Evolutionary conservation across 2,888 invertebrate genomes (phyloP).

Genomic region (Amphipoea lucens): DNA sequence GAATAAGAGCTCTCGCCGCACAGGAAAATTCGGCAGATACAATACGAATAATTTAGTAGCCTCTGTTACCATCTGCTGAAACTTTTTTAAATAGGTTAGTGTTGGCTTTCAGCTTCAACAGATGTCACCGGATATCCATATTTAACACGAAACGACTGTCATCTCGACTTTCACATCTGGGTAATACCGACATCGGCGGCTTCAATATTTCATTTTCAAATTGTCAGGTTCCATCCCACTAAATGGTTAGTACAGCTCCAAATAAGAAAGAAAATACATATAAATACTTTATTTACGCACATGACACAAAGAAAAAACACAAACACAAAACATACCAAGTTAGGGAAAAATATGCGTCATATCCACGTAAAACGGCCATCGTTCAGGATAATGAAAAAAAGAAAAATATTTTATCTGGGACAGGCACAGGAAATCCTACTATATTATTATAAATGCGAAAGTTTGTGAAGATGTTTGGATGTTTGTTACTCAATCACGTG

Average conservation of each 20-base stretch:
- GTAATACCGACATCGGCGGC: not conserved
- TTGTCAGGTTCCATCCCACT: not conserved
- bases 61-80: not conserved
- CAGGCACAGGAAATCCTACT: too few species aligned
- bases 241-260: not conserved
- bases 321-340: not conserved
- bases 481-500: too few species aligned
- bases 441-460: too few species aligned
- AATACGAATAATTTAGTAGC: not conserved
- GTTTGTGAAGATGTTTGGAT: too few species aligned
- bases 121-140: slow-evolving; percentile 13
- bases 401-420: too few species aligned
- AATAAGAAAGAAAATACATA: not conserved
- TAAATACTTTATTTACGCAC: not conserved
- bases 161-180: not conserved
- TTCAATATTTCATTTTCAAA: not conserved
- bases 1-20: too few species aligned
- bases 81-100: not conserved
- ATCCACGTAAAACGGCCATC: not conserved
- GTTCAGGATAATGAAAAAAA: not conserved
- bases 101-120: not conserved
- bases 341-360: not conserved
- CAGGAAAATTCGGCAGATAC: not conserved
- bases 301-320: not conserved
- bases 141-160: not conserved